Conservation (phyloP, 2,888 invertebrate genomes). For the Chelonus formosanus region DNA sequence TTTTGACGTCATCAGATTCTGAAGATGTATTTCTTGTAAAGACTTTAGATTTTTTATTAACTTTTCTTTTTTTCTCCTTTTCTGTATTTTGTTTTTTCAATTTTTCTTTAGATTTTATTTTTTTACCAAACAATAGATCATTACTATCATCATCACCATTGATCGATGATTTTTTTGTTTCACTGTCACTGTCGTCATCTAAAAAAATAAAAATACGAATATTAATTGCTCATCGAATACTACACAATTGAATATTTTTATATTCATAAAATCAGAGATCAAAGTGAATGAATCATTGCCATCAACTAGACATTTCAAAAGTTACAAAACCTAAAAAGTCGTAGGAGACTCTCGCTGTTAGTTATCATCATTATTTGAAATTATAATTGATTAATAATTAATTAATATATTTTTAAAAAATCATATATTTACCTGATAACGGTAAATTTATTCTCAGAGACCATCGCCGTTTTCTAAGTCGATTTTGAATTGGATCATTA, state of each 20-base stretch:
- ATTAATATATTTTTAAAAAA: conserved; percentile 1
- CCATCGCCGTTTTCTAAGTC: conserved; percentile 50
- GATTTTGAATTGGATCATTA: conserved; percentile 10
- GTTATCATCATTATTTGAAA: conserved; percentile 39
- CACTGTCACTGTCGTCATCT: conserved; percentile 35
- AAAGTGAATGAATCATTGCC: conserved; percentile 57
- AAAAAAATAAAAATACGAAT: conserved; percentile 29
- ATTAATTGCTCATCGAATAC: conserved; percentile 15
- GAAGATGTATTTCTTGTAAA: not conserved
- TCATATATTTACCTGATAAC: conserved; percentile 37
- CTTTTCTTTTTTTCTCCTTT: conserved; percentile 11
- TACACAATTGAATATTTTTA: conserved; percentile 18
- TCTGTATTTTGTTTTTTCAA: conserved; percentile 26
- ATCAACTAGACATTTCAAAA: conserved; percentile 42
- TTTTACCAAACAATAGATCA: conserved; percentile 10
- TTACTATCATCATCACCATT: conserved; percentile 1
- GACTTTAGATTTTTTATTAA: not conserved
- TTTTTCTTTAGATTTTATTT: conserved; percentile 27
- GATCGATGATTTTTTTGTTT: not conserved
- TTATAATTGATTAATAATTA: not conserved
- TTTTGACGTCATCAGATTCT: not conserved
- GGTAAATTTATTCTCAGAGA: conserved; percentile 53
- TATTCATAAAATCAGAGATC: conserved; percentile 56
- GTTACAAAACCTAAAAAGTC: not conserved
- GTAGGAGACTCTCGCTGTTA: conserved; percentile 44